Conservation (phyloP, 2,888 invertebrate species). For the Ephialtes manifestator region DNA sequence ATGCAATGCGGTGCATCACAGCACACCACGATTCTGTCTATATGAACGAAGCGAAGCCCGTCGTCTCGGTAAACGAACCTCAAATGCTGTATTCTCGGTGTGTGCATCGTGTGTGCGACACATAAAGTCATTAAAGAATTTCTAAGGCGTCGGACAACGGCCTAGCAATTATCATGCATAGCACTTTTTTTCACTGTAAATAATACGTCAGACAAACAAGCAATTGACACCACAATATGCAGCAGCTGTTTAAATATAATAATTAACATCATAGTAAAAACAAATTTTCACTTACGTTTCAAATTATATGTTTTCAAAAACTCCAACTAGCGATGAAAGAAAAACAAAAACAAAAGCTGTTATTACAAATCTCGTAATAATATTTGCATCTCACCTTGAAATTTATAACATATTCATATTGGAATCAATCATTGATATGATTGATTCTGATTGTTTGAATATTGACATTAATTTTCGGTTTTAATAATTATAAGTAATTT, state of each 20-base stretch:
- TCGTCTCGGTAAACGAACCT: slow-evolving; percentile 67
- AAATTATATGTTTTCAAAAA: neutral
- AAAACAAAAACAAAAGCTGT: no score
- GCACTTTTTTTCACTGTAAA: neutral
- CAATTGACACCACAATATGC: slow-evolving; percentile 14
- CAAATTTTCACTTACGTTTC: neutral
- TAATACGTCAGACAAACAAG: slow-evolving; percentile 1
- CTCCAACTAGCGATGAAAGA: no score
- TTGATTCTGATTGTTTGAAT: no score
- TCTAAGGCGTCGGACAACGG: slow-evolving; percentile 83
- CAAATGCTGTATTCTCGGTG: slow-evolving; percentile 72
- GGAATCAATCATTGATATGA: no score
- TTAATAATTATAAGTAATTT: no score
- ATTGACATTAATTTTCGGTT: no score
- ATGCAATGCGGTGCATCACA: slow-evolving; percentile 57
- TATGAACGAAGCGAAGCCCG: slow-evolving; percentile 43
- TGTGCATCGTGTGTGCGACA: slow-evolving; percentile 73
- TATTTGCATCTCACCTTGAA: no score
- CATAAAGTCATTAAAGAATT: slow-evolving; percentile 83
- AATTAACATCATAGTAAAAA: neutral
- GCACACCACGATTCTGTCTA: slow-evolving; percentile 54
- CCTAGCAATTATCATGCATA: slow-evolving; percentile 61
- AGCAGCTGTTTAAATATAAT: neutral
- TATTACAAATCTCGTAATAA: no score
- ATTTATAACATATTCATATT: no score